Evolutionary conservation across 53 echinoderm and acorn worm species (phyloP), one percentile per base, ranked within the genome.

Genomic region (Crossaster papposus): DNA sequence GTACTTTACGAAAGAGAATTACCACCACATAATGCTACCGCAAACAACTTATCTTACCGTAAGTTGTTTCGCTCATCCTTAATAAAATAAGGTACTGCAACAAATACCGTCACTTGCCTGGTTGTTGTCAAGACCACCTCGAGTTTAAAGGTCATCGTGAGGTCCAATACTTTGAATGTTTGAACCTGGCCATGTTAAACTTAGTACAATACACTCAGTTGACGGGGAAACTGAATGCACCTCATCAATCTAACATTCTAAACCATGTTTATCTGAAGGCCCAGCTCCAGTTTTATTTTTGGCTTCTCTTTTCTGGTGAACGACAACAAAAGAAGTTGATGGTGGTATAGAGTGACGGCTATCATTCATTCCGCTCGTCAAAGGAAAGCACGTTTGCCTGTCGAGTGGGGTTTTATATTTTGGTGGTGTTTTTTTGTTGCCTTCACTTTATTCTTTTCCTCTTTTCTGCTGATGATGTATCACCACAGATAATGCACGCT

Each of bases 201-300:
- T 23, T 30, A 71, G 31, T 30, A 71, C 29, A 71, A 71, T 30
- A 71, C 34, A 23, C 12, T 30, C 29, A 28, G 17, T 33, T 33
- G 62, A 22, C 36, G 12, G 58, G n/a, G 81, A 81, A 81, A 81
- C 81, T 33, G 2, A 33, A 81, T 81, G n/a, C n/a, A n/a, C 26
- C 64, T 12, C 11, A n/a, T 0, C 35, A 13, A 22, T 13, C 34
- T 30, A 64, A 63, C 62, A 81, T 63, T 81, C 33, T 52, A 81
- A 35, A 17, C 81, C 54, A 18, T 81, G 81, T 81, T 81, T 81
- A 81, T 81, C 81, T 81, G 24, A 55, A 33, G 8, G 44, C 35
- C 62, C 64, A 20, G 58, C 81, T 81, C 64, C 28, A 55, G n/a
- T 54, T 79, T 29, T 30, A 28, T 68, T 0, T 68, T 68, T 28